These are phyloP conservation scores for Aspidiotus destructor DNA, from an alignment of 2,888 invertebrate genomes.

Conservation along the genomic window DNA sequence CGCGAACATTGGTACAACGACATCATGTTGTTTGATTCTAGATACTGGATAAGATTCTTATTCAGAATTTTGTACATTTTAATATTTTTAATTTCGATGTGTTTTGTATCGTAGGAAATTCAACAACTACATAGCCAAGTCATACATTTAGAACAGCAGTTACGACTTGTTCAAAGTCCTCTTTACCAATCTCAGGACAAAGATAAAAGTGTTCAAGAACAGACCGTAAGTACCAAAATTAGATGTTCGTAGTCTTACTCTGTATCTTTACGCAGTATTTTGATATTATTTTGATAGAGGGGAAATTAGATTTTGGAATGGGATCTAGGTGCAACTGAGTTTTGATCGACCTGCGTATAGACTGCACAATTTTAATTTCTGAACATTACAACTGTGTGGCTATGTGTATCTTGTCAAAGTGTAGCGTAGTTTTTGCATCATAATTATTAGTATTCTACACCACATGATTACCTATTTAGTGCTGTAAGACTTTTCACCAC, in stretches of 20 bases:
- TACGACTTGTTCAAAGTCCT: slow-evolving; percentile 71
- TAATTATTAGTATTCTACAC: no score
- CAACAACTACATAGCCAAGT: slow-evolving; percentile 73
- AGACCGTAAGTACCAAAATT: slow-evolving; percentile 62
- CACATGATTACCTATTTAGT: no score
- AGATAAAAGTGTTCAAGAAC: slow-evolving; percentile 68
- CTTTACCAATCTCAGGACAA: slow-evolving; percentile 73
- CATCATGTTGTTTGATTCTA: no score
- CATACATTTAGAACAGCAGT: slow-evolving; percentile 75
- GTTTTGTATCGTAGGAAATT: slow-evolving; percentile 53
- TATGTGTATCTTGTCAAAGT: no score
- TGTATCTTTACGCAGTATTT: not conserved
- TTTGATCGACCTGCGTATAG: slow-evolving; percentile 26
- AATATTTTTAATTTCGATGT: no score
- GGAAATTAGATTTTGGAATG: no score
- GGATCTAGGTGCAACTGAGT: slow-evolving; percentile 25
- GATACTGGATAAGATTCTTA: no score
- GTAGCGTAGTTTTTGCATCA: no score
- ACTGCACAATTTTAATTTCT: slow-evolving; percentile 2
- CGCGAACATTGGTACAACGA: no score
- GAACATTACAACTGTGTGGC: not conserved
- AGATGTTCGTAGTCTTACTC: not conserved
- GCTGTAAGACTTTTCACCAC: no score
- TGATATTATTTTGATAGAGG: no score
- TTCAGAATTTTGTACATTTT: no score